Conservation (phyloP, 2,888 invertebrate genomes). For the Vannuccia rotundouncinata region DNA sequence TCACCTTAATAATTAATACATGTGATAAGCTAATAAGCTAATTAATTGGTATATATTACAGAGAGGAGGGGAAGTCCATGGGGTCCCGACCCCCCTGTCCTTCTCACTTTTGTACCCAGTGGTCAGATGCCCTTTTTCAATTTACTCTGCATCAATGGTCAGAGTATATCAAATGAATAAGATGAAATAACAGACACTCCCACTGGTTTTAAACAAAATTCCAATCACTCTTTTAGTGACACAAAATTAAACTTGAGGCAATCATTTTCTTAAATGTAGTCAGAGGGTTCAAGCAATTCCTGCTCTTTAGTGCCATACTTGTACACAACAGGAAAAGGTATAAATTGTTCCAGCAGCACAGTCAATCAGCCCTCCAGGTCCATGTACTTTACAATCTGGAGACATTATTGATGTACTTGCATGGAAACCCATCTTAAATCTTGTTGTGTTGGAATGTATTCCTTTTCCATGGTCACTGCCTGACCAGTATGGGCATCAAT, state of each 20-base stretch:
- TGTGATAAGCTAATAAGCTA: too few species aligned
- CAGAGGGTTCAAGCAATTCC: conserved; percentile 6
- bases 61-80: too few species aligned
- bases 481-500: conserved; percentile 44
- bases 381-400: background rate
- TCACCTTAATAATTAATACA: too few species aligned
- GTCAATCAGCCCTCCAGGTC: background rate
- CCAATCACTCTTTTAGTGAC: background rate
- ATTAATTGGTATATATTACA: too few species aligned
- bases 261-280: background rate
- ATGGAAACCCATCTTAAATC: conserved; percentile 1
- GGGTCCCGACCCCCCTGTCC: too few species aligned
- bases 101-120: too few species aligned
- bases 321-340: conserved; percentile 11
- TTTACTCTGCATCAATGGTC: background rate
- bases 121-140: background rate
- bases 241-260: background rate
- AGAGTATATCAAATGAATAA: background rate
- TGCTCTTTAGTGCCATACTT: background rate
- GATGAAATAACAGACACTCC: background rate
- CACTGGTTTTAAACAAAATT: background rate
- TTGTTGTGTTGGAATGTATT: conserved; percentile 11
- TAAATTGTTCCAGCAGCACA: background rate
- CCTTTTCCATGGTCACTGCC: conserved; percentile 3
- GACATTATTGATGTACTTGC: background rate